phyloP scores from a whole-genome alignment of 2,888 invertebrate genomes.

The Pammene fasciana region DNA sequence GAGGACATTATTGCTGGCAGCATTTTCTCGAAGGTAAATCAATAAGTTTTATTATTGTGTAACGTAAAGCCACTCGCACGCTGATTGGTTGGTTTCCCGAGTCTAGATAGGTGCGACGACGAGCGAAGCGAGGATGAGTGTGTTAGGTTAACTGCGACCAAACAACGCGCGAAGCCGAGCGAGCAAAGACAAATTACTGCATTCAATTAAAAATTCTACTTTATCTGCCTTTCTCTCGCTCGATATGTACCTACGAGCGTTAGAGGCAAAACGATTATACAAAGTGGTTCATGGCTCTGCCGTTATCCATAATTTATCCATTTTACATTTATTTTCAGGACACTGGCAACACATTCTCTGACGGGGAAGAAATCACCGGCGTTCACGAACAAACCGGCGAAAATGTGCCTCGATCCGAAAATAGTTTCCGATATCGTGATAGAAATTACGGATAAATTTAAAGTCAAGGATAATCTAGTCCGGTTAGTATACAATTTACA shows the following conservation, averaged over 20 bases:
- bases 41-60: not conserved
- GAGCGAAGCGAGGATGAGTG: no score
- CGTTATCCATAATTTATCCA: not conserved
- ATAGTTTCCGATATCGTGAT: conserved; percentile 83
- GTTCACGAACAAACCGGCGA: conserved; percentile 71
- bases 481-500: conserved; percentile 56
- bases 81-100: no score
- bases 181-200: no score
- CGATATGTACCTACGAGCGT: no score
- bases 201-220: no score
- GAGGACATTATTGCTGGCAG: conserved; percentile 72
- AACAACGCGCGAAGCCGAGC: no score
- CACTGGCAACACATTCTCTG: conserved; percentile 83
- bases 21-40: conserved; percentile 72
- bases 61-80: no score
- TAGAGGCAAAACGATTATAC: no score
- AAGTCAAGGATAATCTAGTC: conserved; percentile 80
- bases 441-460: conserved; percentile 76
- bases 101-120: no score
- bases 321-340: conserved; percentile 52
- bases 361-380: conserved; percentile 85
- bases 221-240: no score
- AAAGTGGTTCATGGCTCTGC: no score
- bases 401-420: conserved; percentile 79
- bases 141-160: no score